A percentile compares a stretch with the other conserved stretches of the same genome.
These are phyloP conservation scores for Phrynosoma platyrhinos DNA, from an alignment of 2,113 vertebrate species.

Conservation along the genomic window DNA sequence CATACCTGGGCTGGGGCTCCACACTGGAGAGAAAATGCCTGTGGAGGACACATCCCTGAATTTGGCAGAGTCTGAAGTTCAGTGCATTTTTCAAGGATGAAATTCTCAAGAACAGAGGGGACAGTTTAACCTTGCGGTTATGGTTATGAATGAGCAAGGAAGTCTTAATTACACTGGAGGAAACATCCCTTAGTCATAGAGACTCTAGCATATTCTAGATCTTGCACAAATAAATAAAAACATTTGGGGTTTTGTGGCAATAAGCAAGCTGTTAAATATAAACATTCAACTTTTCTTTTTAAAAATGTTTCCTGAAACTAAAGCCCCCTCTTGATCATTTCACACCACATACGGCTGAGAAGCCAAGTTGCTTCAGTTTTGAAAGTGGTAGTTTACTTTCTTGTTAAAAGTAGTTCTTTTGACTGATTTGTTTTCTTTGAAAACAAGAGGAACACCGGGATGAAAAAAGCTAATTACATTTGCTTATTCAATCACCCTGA, in stretches of 20 bases:
- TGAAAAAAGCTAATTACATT: constrained; percentile 62
- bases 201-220: constrained; percentile 52
- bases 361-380: constrained; percentile 48
- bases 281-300: constrained; percentile 53
- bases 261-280: constrained; percentile 66
- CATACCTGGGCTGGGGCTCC: constrained; percentile 71
- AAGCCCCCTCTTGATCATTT: constrained; percentile 48
- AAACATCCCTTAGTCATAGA: constrained; percentile 76
- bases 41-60: constrained; percentile 67
- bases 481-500: constrained; percentile 53
- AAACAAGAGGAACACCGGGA: constrained; percentile 52
- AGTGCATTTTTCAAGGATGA: constrained; percentile 79
- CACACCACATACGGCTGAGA: constrained; percentile 36
- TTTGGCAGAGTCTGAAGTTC: constrained; percentile 64
- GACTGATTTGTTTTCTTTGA: constrained; percentile 49
- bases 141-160: constrained; percentile 74
- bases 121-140: constrained; percentile 80
- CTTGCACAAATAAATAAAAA: constrained; percentile 61
- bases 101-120: constrained; percentile 71
- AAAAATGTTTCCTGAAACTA: constrained; percentile 46
- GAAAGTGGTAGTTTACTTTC: constrained; percentile 40
- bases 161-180: constrained; percentile 72
- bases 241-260: constrained; percentile 62
- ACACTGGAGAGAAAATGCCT: constrained; percentile 66
- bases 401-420: constrained; percentile 34